Conservation (phyloP, 2,888 invertebrate genomes). For the Coenonympha arcania region DNA sequence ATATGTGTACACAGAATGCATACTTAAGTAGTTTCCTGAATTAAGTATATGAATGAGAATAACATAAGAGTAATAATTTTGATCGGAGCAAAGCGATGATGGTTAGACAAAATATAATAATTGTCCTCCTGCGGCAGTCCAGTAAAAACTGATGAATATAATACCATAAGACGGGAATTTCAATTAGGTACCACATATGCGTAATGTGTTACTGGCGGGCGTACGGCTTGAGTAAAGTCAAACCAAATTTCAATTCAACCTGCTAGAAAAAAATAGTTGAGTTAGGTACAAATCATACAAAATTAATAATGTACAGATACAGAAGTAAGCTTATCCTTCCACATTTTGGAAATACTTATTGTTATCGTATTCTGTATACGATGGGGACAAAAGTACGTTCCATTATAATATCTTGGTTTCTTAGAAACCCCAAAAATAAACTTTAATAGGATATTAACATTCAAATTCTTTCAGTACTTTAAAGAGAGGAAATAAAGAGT, state of each 20-base stretch:
- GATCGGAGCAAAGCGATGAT: too few species aligned
- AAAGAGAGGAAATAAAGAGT: conserved; percentile 57
- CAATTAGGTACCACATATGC: too few species aligned
- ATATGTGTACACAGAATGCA: neutral
- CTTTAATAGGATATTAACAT: conserved; percentile 55
- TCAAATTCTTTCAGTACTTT: conserved; percentile 41
- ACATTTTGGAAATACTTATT: neutral
- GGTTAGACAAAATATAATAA: too few species aligned
- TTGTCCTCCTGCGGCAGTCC: too few species aligned
- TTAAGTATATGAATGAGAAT: neutral
- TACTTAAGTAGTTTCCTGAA: neutral
- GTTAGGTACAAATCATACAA: too few species aligned
- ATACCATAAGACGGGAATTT: neutral
- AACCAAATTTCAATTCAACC: too few species aligned
- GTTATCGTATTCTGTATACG: neutral
- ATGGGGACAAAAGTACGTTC: neutral
- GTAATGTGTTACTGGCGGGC: too few species aligned
- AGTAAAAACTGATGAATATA: too few species aligned
- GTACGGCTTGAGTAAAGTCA: too few species aligned
- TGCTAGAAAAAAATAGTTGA: too few species aligned
- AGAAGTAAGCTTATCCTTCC: neutral
- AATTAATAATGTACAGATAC: too few species aligned
- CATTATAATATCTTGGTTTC: neutral
- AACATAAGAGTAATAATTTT: too few species aligned
- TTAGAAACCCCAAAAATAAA: conserved; percentile 48